Evolutionary conservation across 1,140 invertebrate genomes (phyloP).

Genomic region (Colletes gigas): DNA sequence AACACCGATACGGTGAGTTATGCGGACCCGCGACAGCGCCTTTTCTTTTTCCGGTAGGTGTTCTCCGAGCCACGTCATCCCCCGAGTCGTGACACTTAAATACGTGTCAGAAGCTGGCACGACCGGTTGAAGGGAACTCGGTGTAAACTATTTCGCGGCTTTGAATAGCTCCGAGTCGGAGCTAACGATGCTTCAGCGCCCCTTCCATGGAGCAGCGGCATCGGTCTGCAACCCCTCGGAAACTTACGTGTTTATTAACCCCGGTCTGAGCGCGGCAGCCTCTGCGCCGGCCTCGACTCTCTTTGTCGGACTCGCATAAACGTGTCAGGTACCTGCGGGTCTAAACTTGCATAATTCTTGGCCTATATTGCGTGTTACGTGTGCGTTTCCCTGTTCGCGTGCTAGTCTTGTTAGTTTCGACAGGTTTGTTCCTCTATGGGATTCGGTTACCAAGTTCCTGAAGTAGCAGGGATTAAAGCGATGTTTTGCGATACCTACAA

Average conservation of each 20-base stretch:
- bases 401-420: too few species aligned
- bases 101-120: slow-evolving; percentile 57
- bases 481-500: too few species aligned
- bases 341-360: slow-evolving; percentile 21
- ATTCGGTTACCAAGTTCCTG: too few species aligned
- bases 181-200: slow-evolving; percentile 65
- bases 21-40: background rate
- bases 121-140: slow-evolving; percentile 52
- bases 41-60: slow-evolving; percentile 5
- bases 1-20: slow-evolving; percentile 5
- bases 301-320: slow-evolving; percentile 2
- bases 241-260: slow-evolving; percentile 66
- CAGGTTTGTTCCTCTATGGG: too few species aligned
- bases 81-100: slow-evolving; percentile 61
- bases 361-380: slow-evolving; percentile 12
- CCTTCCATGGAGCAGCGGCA: slow-evolving; percentile 17
- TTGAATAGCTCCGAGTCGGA: slow-evolving; percentile 59
- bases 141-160: slow-evolving; percentile 64
- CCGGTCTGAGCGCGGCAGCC: slow-evolving; percentile 15
- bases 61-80: slow-evolving; percentile 24
- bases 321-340: slow-evolving; percentile 10
- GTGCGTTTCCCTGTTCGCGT: background rate
- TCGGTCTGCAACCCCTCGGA: slow-evolving; percentile 31
- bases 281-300: slow-evolving; percentile 15
- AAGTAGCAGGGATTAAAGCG: too few species aligned